Base-by-base conservation (phyloP, 2,888 invertebrate species). In the Gnatocerus cornutus region DNA sequence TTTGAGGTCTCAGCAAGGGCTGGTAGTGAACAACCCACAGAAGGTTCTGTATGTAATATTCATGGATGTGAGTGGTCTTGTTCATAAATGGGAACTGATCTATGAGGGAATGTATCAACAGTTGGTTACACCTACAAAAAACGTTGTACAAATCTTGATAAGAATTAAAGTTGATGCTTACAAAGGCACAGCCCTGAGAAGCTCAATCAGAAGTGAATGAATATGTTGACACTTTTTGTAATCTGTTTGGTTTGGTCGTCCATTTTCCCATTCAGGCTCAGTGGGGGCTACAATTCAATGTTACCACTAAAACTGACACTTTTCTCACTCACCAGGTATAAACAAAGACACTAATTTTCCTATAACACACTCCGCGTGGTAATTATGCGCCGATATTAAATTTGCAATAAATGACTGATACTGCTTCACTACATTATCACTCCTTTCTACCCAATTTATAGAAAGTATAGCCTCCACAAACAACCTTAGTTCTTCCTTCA, bases 1-100 rank as follows among this genome's bases (percentile, higher is more conserved):
- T 88, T 73, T 91, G 89, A 74, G 89, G 88, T 55, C 90, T 87
- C 58, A 94, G 86, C 0, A 89, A 87, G 0, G 95, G 93, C 74
- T 93, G 89, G 81, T 95, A 95, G 45, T 90, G 89, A 68, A 91
- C 86, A 74, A 96, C 87, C 87, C 90, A 90, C 59, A 97, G 87
- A 45, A 96, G 83, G 84, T 96, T 95, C 79, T 92, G 89, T 12
- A 95, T 82, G 83, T 93, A 97, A 8, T 91, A 89, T 78, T 92
- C 91, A 73, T 94, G 92, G 0, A 88, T 82, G 77, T 90, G 90
- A 2, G 90, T 85, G 0, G 90, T 87, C 65, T 89, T 90, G 78
- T 90, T 92, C 81, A 90, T 89, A 82, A 94, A 97, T 0, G 97
- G 97, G 84, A 92, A 96, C 52, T 88, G 86, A 1, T 87, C 86